Evolutionary conservation across 2,888 invertebrate genomes (phyloP).

Genomic region (Trachelus stipa): DNA sequence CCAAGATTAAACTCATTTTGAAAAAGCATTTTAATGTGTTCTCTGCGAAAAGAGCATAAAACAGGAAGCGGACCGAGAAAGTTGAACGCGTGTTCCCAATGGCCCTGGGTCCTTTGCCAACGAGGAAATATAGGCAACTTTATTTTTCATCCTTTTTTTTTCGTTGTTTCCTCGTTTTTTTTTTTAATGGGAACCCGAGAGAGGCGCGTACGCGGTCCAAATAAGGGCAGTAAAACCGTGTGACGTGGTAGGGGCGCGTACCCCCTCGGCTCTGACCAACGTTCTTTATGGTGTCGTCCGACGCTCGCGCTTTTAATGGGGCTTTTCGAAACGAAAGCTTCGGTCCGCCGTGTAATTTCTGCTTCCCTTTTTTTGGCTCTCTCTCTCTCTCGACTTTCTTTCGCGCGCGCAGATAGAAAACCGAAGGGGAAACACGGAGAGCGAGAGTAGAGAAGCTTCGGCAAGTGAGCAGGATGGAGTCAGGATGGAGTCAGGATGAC

Average conservation of each 20-base stretch:
- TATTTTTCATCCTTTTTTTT: background rate
- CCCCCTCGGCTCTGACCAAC: constrained; percentile 1
- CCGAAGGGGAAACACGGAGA: background rate
- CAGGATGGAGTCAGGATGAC: background rate
- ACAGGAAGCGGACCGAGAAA: background rate
- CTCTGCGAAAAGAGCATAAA: background rate
- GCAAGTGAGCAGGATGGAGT: background rate
- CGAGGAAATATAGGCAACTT: background rate
- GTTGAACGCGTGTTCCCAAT: background rate
- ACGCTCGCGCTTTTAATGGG: background rate
- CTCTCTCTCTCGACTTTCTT: background rate
- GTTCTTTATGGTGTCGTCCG: background rate
- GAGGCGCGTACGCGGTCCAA: background rate
- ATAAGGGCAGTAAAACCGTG: constrained; percentile 7
- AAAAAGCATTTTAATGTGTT: background rate
- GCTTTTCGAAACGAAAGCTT: constrained; percentile 2
- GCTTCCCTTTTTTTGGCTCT: too few relatives aligned
- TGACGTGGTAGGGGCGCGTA: background rate
- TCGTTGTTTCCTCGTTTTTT: background rate
- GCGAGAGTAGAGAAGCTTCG: background rate
- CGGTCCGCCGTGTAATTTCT: background rate
- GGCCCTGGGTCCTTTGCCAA: background rate
- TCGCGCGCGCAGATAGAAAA: background rate
- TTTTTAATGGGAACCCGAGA: background rate
- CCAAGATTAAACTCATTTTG: background rate